A percentile compares a stretch with the other conserved stretches of the same genome.
Evolutionary conservation across 2,888 invertebrate species (phyloP).

Genomic region (Aricia artaxerxes): DNA sequence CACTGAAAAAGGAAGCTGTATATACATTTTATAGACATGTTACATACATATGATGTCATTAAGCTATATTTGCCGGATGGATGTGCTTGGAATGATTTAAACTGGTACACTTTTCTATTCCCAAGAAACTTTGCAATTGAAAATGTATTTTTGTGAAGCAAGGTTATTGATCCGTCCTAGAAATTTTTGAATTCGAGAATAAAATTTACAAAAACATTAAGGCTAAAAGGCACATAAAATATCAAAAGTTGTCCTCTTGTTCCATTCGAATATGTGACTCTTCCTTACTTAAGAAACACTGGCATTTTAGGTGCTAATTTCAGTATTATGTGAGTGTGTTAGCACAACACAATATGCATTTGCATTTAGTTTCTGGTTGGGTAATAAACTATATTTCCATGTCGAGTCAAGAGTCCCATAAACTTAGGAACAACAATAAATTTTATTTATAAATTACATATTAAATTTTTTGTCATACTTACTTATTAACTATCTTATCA

Average conservation of each 20-base stretch:
- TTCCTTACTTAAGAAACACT: not conserved
- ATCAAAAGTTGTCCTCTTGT: not conserved
- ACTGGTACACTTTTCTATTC: not conserved
- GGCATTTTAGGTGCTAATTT: not conserved
- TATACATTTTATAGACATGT: constrained; percentile 14
- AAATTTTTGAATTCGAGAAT: too few relatives aligned
- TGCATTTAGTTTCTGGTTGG: not conserved
- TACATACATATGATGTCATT: not conserved
- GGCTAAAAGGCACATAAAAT: too few relatives aligned
- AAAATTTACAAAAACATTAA: too few relatives aligned
- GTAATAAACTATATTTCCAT: not conserved
- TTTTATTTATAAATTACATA: too few relatives aligned
- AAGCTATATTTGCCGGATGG: not conserved
- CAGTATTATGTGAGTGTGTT: not conserved
- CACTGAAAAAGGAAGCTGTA: constrained; percentile 44
- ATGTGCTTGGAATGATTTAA: not conserved
- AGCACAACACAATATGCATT: constrained; percentile 3
- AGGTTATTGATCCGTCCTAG: too few relatives aligned
- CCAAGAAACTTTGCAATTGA: too few relatives aligned
- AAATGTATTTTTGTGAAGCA: too few relatives aligned
- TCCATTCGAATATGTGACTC: not conserved
- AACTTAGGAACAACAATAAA: not conserved
- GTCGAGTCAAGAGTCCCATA: not conserved
- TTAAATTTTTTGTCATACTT: too few relatives aligned
- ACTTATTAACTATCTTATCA: too few relatives aligned